Percentiles rank a stretch among this genome's conserved stretches.
Conservation (phyloP, 2,888 invertebrate species). For the Electrophaes corylata region DNA sequence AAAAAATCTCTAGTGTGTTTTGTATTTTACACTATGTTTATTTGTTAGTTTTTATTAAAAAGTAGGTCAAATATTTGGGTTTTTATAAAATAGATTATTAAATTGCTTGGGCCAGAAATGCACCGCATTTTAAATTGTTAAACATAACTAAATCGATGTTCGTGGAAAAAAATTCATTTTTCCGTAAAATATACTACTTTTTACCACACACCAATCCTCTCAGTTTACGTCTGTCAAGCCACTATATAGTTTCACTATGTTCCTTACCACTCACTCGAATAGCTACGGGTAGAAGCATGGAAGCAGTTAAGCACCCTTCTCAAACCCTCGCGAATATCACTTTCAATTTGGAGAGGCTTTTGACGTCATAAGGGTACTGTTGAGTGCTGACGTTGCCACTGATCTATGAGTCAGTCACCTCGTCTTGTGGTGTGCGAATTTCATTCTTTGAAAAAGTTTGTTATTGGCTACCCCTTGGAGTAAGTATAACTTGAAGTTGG, state of each 20-base stretch:
- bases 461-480: too few relatives aligned
- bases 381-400: conserved; percentile 11
- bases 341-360: conserved; percentile 19
- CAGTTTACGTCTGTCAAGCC: neutral
- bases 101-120: too few relatives aligned
- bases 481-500: too few relatives aligned
- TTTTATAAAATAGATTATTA: too few relatives aligned
- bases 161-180: too few relatives aligned
- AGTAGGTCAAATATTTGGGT: too few relatives aligned
- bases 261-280: conserved; percentile 1
- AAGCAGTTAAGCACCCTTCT: conserved; percentile 7
- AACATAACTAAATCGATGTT: too few relatives aligned
- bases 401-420: conserved; percentile 11
- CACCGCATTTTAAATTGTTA: too few relatives aligned
- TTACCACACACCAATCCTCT: neutral
- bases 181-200: neutral
- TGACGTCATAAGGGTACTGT: conserved; percentile 12
- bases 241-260: neutral
- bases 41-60: neutral
- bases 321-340: conserved; percentile 21
- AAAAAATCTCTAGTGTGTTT: conserved; percentile 9
- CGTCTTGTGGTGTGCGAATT: conserved; percentile 4
- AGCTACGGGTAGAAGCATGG: conserved; percentile 1
- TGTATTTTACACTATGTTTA: neutral
- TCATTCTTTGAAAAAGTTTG: neutral